Conservation (phyloP, 2,888 invertebrate genomes). For the Trichogramma dendrolimi region DNA sequence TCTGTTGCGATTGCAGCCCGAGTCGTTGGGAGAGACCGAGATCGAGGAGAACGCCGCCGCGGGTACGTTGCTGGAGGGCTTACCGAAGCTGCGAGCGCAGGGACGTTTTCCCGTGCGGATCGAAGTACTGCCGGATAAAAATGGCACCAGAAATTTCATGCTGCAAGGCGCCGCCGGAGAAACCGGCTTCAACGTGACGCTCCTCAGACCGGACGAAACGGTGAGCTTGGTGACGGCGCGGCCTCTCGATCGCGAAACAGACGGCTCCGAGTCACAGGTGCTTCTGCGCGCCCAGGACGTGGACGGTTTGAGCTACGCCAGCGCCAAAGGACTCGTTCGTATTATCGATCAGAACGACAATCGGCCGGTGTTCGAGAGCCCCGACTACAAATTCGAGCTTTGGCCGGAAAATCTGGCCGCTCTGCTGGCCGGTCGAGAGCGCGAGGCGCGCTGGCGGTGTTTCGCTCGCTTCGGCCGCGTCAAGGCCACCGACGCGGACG, state of each 20-base stretch:
- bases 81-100: slow-evolving; percentile 70
- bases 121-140: slow-evolving; percentile 70
- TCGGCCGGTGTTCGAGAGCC: slow-evolving; percentile 76
- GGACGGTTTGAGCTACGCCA: slow-evolving; percentile 75
- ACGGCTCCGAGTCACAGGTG: slow-evolving; percentile 55
- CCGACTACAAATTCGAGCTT: slow-evolving; percentile 73
- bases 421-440: slow-evolving; percentile 10
- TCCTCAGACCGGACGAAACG: slow-evolving; percentile 53
- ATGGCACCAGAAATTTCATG: slow-evolving; percentile 61
- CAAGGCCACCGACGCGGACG: slow-evolving; percentile 82
- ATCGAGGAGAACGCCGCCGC: slow-evolving; percentile 73
- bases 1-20: slow-evolving; percentile 73
- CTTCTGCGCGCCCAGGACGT: slow-evolving; percentile 77
- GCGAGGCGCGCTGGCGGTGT: slow-evolving; percentile 66
- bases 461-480: slow-evolving; percentile 83
- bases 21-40: slow-evolving; percentile 63
- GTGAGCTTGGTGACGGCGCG: slow-evolving; percentile 72
- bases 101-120: slow-evolving; percentile 70
- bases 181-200: slow-evolving; percentile 47
- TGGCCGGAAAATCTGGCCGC: slow-evolving; percentile 40
- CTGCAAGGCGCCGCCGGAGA: slow-evolving; percentile 62
- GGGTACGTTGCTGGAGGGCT: slow-evolving; percentile 67
- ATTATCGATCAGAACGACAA: slow-evolving; percentile 90
- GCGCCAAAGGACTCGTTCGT: slow-evolving; percentile 67
- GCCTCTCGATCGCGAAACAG: slow-evolving; percentile 72